phyloP scores from a whole-genome alignment of 2,888 invertebrate genomes.

The Aphodius granarius region DNA sequence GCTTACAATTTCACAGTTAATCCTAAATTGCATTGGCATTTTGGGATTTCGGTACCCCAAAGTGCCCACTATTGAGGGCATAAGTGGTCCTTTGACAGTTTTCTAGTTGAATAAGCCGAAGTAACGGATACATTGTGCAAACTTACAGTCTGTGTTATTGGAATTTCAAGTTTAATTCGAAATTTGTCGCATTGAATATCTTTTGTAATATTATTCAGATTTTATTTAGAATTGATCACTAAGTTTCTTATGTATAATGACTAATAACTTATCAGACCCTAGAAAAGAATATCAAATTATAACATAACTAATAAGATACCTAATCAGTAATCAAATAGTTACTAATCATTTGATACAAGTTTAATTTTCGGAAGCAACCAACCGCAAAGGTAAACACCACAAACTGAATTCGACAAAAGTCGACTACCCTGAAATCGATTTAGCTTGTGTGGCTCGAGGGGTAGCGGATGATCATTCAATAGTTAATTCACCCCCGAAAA shows the following conservation, averaged over 20 bases:
- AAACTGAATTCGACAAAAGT: not conserved
- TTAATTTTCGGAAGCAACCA: not conserved
- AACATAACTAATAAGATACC: no score
- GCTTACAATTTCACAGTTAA: constrained; percentile 28
- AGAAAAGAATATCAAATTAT: no score
- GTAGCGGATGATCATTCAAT: not conserved
- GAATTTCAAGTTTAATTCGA: not conserved
- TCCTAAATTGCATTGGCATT: constrained; percentile 35
- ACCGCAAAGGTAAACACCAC: not conserved
- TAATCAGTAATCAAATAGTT: no score
- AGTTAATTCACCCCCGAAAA: not conserved
- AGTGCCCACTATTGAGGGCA: constrained; percentile 34
- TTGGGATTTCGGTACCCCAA: constrained; percentile 31
- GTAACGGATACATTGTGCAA: not conserved
- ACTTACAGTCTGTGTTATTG: not conserved
- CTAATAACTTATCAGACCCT: no score
- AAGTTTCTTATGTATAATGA: no score
- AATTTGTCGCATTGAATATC: no score
- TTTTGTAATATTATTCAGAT: no score
- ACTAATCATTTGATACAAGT: no score
- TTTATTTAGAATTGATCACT: no score
- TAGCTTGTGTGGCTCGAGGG: not conserved
- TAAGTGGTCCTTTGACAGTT: constrained; percentile 40
- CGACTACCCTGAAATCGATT: not conserved
- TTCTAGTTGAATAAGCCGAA: constrained; percentile 30